Conservation (phyloP, 2,888 invertebrate genomes). For the Celastrina argiolus region DNA sequence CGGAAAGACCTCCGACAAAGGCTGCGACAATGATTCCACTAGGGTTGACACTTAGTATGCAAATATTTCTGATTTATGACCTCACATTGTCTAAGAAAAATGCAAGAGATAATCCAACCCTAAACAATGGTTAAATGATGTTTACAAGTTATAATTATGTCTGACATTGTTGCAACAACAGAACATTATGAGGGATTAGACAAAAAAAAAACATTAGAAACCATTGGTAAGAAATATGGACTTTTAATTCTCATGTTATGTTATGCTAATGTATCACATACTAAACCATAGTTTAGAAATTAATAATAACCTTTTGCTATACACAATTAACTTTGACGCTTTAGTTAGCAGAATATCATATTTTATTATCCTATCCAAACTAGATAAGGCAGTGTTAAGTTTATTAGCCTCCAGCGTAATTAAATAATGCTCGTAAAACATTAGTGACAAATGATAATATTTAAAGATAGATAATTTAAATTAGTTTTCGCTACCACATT, state of each 20-base stretch:
- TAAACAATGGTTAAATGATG: background rate
- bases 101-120: background rate
- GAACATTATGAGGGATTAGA: background rate
- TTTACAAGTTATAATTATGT: background rate
- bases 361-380: background rate
- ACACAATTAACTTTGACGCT: background rate
- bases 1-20: slow-evolving; percentile 73
- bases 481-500: background rate
- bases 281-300: background rate
- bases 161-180: background rate
- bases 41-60: slow-evolving; percentile 43
- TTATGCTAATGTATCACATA: background rate
- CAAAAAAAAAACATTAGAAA: background rate
- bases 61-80: slow-evolving; percentile 39
- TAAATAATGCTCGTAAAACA: background rate
- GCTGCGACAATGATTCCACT: slow-evolving; percentile 64
- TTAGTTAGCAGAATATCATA: background rate
- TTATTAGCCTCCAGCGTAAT: background rate
- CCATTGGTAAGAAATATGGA: background rate
- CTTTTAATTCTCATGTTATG: background rate
- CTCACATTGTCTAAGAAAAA: background rate
- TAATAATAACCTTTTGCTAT: background rate
- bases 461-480: background rate
- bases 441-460: slow-evolving; percentile 4
- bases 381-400: background rate